Base-by-base conservation (phyloP, 2,113 vertebrate genomes). In the Hippocampus barbouri region DNA sequence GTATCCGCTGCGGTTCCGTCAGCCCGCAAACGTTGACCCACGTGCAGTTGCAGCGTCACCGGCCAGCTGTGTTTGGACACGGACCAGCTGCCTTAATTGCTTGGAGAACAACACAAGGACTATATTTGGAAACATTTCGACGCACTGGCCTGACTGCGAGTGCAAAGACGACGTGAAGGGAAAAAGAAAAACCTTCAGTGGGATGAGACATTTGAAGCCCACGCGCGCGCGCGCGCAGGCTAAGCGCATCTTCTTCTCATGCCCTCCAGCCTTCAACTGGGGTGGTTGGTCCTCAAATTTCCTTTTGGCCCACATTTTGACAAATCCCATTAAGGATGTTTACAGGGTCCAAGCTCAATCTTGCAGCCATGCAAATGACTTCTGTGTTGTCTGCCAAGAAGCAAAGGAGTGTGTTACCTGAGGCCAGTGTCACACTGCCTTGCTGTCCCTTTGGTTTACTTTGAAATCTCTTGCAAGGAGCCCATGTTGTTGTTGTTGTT, bases 321-420 rank as follows among this genome's bases (percentile, higher is more conserved):
- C 83, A 91, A 91, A 90, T 92, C 84, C 82, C 80, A 86, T 89
- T 90, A 84, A 89, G 84, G 79, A 73, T 81, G 77, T 84, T 84
- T 85, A 87, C 82, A 81, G 72, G 81, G 82, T 87, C 72, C 83
- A 82, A 82, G 77, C 83, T 80, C 85, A 74, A 72, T 79, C 79
- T 82, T 82, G 73, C 79, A 73, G 74, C 71, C 73, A 88, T 90
- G 90, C 82, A 90, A 90, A 93, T 90, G 69, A 83, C 72, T 83
- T 77, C 47, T 73, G 67, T 80, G 79, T 76, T 75, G 83, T 84
- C 72, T 68, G 81, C 77, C 78, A 84, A 80, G 75, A 81, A 79
- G 70, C 79, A 74, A 41, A 72, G 65, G 64, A 83, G 68, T 65
- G 67, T 49, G 71, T 75, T 75, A 80, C 83, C 79, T 74, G 68